Base-by-base conservation (phyloP, 2,113 vertebrate species). In the Alligator sinensis region DNA sequence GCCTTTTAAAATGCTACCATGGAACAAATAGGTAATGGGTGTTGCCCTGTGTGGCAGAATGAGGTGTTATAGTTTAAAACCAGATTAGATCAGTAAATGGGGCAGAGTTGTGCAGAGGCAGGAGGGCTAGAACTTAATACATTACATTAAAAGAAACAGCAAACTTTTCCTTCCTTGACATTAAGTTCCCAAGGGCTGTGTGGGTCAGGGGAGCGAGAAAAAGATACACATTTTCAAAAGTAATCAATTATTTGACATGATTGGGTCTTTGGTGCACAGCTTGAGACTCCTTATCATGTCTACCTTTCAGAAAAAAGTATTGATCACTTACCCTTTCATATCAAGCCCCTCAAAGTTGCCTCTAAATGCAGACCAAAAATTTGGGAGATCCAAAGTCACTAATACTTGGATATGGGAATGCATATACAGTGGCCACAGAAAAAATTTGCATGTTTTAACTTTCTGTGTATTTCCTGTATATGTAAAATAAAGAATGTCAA, bases 391-490 rank as follows among this genome's bases (percentile, higher is more conserved):
- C 58, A 68, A 92, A 83, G 68, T 59, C 27, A 75, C 47, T 60
- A 64, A 93, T 72, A 80, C 74, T 84, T 28, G 47, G 47, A 9
- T 47, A 82, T 60, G 76, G 81, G 93, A 93, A 91, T 84, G 70
- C 62, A 84, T 22, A 13, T 6, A 83, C 25, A 17, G 7, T 59
- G 12, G 62, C 77, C 81, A 77, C 0, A 9, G 74, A 78, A 90
- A n/a, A 77, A 55, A 62, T 87, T 90, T 90, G 54, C 58, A 87
- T 81, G 28, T 30, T 88, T 92, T 88, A 88, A 79, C 59, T 84
- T 79, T 27, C 68, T 77, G 6, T 63, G 11, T 74, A 70, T 90
- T 96, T 87, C 79, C 38, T 80, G 58, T 84, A 54, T 34, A 4
- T n/a, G 81, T 68, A 80, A 91, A 94, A 63, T 57, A 74, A 19